Conservation (phyloP, 2,797 vertebrate genomes). For the Catamblyrhynchus diadema region DNA sequence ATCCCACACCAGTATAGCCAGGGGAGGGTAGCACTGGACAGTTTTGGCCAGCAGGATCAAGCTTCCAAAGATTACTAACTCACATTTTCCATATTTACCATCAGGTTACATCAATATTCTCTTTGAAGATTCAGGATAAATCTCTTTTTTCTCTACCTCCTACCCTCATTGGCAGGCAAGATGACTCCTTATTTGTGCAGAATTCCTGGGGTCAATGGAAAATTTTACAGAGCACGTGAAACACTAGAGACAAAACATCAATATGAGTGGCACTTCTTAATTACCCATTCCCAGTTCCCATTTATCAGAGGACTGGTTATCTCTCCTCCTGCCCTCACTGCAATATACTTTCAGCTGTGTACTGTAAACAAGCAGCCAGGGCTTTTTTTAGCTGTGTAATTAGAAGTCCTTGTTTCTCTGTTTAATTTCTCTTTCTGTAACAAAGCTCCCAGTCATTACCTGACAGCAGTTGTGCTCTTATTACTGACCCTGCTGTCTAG, state of each 20-base stretch:
- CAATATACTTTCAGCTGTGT: background rate
- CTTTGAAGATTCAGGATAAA: background rate
- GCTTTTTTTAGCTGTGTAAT: background rate
- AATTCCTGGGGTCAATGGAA: background rate
- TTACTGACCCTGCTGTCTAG: background rate
- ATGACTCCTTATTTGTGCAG: background rate
- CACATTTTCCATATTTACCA: background rate
- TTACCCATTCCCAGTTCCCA: background rate
- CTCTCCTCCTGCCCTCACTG: background rate
- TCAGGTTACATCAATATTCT: background rate
- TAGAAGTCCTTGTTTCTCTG: background rate
- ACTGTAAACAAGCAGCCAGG: background rate
- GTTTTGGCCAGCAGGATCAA: background rate
- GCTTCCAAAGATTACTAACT: background rate
- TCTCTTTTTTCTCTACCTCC: background rate
- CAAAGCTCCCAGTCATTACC: conserved; percentile 13
- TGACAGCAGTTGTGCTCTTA: background rate
- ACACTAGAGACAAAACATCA: background rate
- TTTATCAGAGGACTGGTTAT: background rate
- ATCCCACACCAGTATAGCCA: background rate
- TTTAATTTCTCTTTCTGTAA: conserved; percentile 14
- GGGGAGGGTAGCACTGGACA: background rate
- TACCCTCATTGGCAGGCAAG: background rate
- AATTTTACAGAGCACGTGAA: background rate
- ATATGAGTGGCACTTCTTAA: background rate